Evolutionary conservation across 2,888 invertebrate species (phyloP).

Genomic region (Pogonocherus hispidulus): DNA sequence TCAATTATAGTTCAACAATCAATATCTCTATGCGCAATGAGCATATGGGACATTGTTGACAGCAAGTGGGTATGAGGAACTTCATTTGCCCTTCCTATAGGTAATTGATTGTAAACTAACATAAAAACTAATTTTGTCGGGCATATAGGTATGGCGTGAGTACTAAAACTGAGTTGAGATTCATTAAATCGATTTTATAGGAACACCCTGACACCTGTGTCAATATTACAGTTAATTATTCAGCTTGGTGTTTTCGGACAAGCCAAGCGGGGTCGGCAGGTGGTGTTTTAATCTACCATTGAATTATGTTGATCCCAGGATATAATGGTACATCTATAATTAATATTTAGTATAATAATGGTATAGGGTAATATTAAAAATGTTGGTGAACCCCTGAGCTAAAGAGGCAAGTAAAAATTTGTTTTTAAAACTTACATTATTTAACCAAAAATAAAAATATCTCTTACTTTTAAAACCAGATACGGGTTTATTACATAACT

Average conservation of each 20-base stretch:
- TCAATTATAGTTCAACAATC: background rate
- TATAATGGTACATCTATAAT: too few relatives aligned
- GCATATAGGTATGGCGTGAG: background rate
- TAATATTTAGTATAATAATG: too few relatives aligned
- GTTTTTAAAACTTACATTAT: too few relatives aligned
- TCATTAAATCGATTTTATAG: background rate
- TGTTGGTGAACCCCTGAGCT: too few relatives aligned
- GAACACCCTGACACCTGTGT: background rate
- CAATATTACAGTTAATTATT: background rate
- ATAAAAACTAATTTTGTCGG: background rate
- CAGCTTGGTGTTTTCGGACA: too few relatives aligned
- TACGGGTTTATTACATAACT: too few relatives aligned
- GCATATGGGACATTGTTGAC: background rate
- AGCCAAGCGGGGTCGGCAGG: background rate
- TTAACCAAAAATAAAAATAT: too few relatives aligned
- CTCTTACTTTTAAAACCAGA: too few relatives aligned
- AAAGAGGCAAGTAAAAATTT: too few relatives aligned
- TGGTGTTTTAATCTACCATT: background rate
- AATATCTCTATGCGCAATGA: background rate
- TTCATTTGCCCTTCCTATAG: background rate
- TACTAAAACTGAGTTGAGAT: background rate
- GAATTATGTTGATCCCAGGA: too few relatives aligned
- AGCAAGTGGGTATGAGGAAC: background rate
- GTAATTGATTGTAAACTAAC: background rate
- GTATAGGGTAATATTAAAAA: too few relatives aligned